A percentile compares a stretch with the other conserved stretches of the same genome.
Evolutionary conservation across 2,888 invertebrate species (phyloP).

Genomic region (Apamea anceps): DNA sequence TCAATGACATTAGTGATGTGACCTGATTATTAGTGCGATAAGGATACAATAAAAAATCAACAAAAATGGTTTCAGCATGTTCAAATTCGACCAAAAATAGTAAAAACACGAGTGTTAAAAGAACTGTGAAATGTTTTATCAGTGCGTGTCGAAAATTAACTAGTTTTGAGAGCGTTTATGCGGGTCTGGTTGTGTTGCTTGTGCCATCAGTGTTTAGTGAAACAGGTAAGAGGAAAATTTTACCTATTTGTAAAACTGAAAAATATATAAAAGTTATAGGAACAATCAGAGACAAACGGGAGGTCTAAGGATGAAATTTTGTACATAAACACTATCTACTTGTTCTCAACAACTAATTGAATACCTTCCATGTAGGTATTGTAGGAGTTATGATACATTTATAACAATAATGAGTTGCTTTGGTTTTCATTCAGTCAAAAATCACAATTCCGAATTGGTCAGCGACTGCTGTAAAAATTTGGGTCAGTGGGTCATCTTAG

Average conservation of each 20-base stretch:
- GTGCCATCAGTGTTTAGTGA: constrained; percentile 81
- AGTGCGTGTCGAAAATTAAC: constrained; percentile 75
- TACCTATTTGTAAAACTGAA: neutral
- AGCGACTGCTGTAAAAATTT: neutral
- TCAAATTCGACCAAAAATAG: constrained; percentile 19
- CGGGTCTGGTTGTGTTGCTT: constrained; percentile 81
- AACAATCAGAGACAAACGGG: neutral
- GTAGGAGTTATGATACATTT: neutral
- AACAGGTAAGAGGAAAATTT: constrained; percentile 73
- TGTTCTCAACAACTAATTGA: neutral
- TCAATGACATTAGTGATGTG: constrained; percentile 27
- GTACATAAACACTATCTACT: neutral
- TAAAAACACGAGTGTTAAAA: constrained; percentile 54
- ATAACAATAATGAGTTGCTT: neutral
- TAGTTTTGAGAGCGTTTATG: constrained; percentile 76
- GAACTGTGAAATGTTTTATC: constrained; percentile 69
- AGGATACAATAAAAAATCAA: neutral
- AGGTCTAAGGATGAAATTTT: neutral
- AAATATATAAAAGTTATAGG: neutral
- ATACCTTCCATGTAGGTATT: neutral
- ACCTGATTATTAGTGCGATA: neutral
- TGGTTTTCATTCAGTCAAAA: neutral
- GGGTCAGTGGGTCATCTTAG: too few relatives aligned
- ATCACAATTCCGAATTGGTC: neutral
- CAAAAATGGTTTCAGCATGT: constrained; percentile 39